Conservation (phyloP, 1,140 invertebrate species). For the Drosophila biarmipes region DNA sequence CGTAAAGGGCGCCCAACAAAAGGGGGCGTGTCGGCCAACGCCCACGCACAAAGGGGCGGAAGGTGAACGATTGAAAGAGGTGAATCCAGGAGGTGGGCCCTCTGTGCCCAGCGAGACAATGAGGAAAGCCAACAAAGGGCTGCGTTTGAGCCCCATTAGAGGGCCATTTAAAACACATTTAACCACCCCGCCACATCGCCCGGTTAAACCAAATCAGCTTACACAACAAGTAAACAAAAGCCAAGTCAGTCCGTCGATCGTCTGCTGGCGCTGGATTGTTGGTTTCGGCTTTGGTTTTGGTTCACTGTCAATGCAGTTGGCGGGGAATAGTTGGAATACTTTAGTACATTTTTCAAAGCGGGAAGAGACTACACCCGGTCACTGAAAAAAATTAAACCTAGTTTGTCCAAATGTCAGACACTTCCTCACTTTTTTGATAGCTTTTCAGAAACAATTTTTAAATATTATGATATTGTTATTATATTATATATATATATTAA, state of each 20-base stretch:
- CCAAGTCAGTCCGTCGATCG: slow-evolving; percentile 34
- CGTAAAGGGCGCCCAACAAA: slow-evolving; percentile 18
- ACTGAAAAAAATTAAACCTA: not conserved
- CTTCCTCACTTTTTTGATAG: too few species aligned
- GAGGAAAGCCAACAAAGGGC: slow-evolving; percentile 42
- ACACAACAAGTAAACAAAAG: slow-evolving; percentile 43
- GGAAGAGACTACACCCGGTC: slow-evolving; percentile 18
- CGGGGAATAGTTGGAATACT: slow-evolving; percentile 34
- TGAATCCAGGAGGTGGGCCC: not conserved
- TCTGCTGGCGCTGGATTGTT: slow-evolving; percentile 29
- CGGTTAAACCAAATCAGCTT: slow-evolving; percentile 44
- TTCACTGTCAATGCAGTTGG: slow-evolving; percentile 47
- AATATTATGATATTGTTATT: too few species aligned
- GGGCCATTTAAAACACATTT: slow-evolving; percentile 55
- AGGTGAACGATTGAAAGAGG: not conserved
- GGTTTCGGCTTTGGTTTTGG: slow-evolving; percentile 29
- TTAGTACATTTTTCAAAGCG: slow-evolving; percentile 18
- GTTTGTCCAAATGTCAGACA: too few species aligned
- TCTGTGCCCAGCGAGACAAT: slow-evolving; percentile 31
- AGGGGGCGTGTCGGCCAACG: slow-evolving; percentile 33
- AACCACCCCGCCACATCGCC: slow-evolving; percentile 2
- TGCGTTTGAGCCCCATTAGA: slow-evolving; percentile 45
- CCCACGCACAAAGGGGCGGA: slow-evolving; percentile 9
- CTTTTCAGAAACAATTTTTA: too few species aligned
- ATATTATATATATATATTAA: too few species aligned